Evolutionary conservation across 2,888 invertebrate genomes (phyloP).

Genomic region (Octonoba sinensis): DNA sequence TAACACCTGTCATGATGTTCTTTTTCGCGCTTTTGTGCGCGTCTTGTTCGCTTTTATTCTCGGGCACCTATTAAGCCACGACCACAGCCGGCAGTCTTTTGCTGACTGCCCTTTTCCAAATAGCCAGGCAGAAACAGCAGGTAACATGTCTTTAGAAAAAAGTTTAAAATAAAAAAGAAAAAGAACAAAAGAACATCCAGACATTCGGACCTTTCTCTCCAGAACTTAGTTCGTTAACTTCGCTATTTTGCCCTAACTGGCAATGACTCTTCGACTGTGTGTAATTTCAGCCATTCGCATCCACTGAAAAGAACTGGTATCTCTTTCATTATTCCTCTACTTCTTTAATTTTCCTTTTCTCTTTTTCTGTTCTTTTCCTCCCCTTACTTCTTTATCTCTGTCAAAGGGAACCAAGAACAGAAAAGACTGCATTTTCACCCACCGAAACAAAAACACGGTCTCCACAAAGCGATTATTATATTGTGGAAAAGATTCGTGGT

Average conservation of each 20-base stretch:
- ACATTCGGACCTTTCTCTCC: conserved; percentile 5
- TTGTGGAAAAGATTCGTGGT: conserved; percentile 27
- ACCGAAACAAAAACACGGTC: conserved; percentile 52
- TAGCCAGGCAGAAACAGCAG: neutral
- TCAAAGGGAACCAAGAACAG: neutral
- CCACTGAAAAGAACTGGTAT: conserved; percentile 37
- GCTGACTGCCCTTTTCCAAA: neutral
- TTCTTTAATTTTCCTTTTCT: neutral
- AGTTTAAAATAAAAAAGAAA: conserved; percentile 8
- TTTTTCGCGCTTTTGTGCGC: conserved; percentile 24
- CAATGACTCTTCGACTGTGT: conserved; percentile 2
- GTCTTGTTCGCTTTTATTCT: conserved; percentile 37
- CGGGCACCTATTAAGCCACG: conserved; percentile 16
- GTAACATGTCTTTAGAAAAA: conserved; percentile 29
- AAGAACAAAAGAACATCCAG: conserved; percentile 8
- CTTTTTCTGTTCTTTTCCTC: too few species aligned
- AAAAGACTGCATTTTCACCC: conserved; percentile 16
- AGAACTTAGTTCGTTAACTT: conserved; percentile 42
- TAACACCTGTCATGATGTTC: conserved; percentile 46
- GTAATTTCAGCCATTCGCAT: conserved; percentile 27
- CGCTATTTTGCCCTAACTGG: neutral
- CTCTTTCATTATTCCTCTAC: conserved; percentile 43
- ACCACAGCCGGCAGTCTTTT: conserved; percentile 17
- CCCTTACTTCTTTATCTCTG: too few species aligned
- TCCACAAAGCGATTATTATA: conserved; percentile 60